Conservation (phyloP, 2,113 vertebrate genomes). For the Xenopus borealis region DNA sequence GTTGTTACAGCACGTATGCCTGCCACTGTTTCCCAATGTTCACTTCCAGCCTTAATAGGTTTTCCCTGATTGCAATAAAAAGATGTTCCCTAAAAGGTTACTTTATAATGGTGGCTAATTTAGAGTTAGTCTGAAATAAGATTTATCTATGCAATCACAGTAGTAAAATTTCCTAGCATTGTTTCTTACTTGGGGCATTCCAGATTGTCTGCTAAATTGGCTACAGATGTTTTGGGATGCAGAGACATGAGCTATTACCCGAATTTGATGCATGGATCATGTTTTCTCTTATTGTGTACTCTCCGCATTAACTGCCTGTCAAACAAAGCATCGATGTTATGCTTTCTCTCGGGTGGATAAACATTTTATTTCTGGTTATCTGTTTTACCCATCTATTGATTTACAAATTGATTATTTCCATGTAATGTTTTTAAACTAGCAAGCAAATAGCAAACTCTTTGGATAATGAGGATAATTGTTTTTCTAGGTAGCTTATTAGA, state of each 20-base stretch:
- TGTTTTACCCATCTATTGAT: not conserved
- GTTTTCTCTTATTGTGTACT: slow-evolving; percentile 2
- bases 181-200: too few species aligned
- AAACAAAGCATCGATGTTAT: slow-evolving; percentile 14
- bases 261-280: slow-evolving; percentile 16
- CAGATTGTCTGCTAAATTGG: slow-evolving; percentile 30
- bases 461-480: too few species aligned
- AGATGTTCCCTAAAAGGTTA: not conserved
- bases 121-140: slow-evolving; percentile 11
- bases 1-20: too few species aligned
- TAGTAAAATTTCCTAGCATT: too few species aligned
- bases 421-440: not conserved
- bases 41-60: too few species aligned
- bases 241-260: slow-evolving; percentile 15
- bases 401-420: slow-evolving; percentile 4
- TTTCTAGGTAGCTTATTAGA: too few species aligned
- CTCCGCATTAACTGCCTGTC: slow-evolving; percentile 20
- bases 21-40: too few species aligned
- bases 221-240: slow-evolving; percentile 22
- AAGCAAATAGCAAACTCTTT: too few species aligned
- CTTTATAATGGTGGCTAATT: not conserved
- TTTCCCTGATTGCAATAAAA: too few species aligned
- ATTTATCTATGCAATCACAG: not conserved
- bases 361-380: slow-evolving; percentile 6
- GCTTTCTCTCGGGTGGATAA: slow-evolving; percentile 1